Evolutionary conservation across 2,113 vertebrate species (phyloP), one percentile per base, ranked within the genome.

Genomic region (Bombycilla garrulus): DNA sequence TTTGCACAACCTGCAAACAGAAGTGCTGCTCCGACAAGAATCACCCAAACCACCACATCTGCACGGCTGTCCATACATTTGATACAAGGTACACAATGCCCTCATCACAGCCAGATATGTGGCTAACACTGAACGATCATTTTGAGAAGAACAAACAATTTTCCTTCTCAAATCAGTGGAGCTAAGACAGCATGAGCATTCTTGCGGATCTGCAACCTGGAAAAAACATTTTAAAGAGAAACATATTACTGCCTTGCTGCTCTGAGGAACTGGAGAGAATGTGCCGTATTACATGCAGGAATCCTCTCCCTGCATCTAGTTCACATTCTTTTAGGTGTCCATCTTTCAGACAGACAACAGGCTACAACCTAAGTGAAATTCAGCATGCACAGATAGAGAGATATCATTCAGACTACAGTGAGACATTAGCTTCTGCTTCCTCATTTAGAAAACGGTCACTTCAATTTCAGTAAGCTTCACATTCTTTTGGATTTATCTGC

Each of bases 31-130:
- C 62, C 2, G 2, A 22, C 22, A 81, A 35, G 36, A 77, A 9
- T 12, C 28, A 80, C 10, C 23, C 45, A 65, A 54, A 38, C 5
- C 51, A 45, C 58, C 6, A 1, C 9, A 50, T 5, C 50, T 36
- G 45, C 64, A 48, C 0, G 0, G 45, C 53, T 0, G 0, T 14
- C 1, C 1, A 42, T 1, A 33, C 5, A 23, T 29, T 20, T n/a
- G 5, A 70, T n/a, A 61, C 38, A 25, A 40, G 2, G 33, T 33
- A 62, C 31, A 25, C 58, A 82, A 64, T 0, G 1, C 4, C 23
- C 21, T 54, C 16, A 61, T 4, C 4, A 14, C 21, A 19, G 9
- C 17, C 0, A 0, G 11, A 25, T 20, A 1, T 8, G 12, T 4
- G 7, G n/a, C 47, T 54, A n/a, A 79, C 16, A 15, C 9, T 50